Evolutionary conservation across 1,140 invertebrate species (phyloP), one percentile per base, ranked within the genome.

Genomic region (Adoxophyes honmai): DNA sequence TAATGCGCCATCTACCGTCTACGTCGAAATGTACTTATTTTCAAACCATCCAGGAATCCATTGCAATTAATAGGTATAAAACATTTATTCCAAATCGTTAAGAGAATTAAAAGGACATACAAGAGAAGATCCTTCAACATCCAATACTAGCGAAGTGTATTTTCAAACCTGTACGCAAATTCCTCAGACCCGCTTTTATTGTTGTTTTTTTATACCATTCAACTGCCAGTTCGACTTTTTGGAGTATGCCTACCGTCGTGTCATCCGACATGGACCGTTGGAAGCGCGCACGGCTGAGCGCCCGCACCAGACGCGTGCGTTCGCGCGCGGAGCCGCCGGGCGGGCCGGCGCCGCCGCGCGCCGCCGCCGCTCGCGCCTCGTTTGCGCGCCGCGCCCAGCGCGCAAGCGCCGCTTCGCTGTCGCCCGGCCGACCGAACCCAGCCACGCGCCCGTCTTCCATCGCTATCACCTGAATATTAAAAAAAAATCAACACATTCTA

Each of bases 391-490:
- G 71, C 63, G 77, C 64, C 85, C 78, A 78, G 53, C 78, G 74
- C 1, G 59, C 51, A 15, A 86, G 53, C 36, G 57, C 58, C 18
- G 38, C 59, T 4, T 71, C 69, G 8, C 60, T 66, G 69, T 56
- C 59, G 5, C 38, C 53, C 0, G 56, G 62, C 9, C 66, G 28
- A 11, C 65, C 65, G 33, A 51, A 60, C 1, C 73, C 75, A 3
- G 57, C 58, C 11, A 87, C 68, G n/a, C 84, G 78, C 7, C 84
- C 75, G 11, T 78, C 76, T 54, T 84, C 81, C 81, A 87, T 87
- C 13, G 70, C 82, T 66, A 87, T 76, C 34, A 87, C 64, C 84
- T 87, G 35, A 1, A 33, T 28, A 35, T 39, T 13, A 13, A 2
- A 38, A 1, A 14, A 5, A 11, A 38, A 11, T 5, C 4, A 37